Percentiles rank a stretch among this genome's conserved stretches.
Conservation (phyloP, 2,113 vertebrate species). For the Psittacula cyanocephala region DNA sequence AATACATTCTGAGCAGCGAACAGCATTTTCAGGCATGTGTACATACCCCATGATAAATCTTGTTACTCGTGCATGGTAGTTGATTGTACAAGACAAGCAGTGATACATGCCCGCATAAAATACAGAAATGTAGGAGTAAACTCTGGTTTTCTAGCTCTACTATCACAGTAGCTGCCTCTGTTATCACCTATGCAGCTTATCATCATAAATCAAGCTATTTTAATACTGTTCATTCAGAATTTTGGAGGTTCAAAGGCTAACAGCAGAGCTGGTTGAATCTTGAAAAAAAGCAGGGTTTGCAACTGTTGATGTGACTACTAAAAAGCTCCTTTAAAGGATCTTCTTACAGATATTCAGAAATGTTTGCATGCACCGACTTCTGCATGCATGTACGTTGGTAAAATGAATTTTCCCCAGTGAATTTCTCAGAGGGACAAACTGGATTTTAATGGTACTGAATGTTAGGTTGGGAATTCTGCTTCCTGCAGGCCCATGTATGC, state of each 20-base stretch:
- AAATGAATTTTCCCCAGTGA: background rate
- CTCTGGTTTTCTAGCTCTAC: background rate
- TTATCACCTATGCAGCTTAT: background rate
- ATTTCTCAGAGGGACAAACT: background rate
- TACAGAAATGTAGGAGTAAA: background rate
- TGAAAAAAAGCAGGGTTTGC: background rate
- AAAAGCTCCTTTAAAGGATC: background rate
- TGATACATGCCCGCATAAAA: background rate
- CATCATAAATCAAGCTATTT: slow-evolving; percentile 15
- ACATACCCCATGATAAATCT: background rate
- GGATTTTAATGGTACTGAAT: background rate
- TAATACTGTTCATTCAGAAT: background rate
- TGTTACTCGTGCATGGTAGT: background rate
- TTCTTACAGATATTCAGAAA: background rate
- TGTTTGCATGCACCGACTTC: background rate
- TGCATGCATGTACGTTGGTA: background rate
- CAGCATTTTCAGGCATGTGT: background rate
- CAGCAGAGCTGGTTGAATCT: background rate
- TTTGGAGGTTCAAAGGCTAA: slow-evolving; percentile 26
- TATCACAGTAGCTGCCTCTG: background rate
- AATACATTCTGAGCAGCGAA: background rate
- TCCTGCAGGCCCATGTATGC: background rate
- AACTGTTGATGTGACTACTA: background rate
- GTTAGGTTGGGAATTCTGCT: background rate
- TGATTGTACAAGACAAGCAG: background rate